A percentile compares a stretch with the other conserved stretches of the same genome.
phyloP scores from a whole-genome alignment of 2,888 invertebrate species.

The Ornithoptera priamus region DNA sequence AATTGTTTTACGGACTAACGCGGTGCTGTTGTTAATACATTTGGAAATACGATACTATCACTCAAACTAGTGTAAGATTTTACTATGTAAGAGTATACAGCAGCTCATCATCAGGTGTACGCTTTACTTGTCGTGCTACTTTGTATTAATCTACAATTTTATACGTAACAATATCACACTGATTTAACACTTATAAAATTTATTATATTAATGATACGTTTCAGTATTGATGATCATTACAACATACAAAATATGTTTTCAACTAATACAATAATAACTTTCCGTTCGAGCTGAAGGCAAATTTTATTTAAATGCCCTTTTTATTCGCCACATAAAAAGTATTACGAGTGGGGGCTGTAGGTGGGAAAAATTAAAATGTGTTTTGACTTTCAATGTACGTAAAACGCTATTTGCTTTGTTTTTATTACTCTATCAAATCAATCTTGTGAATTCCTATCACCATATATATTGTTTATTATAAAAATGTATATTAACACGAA shows the following conservation, averaged over 20 bases:
- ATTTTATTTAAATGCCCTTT: conserved; percentile 24
- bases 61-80: too few relatives aligned
- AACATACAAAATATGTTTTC: not conserved
- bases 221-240: not conserved
- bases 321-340: conserved; percentile 20
- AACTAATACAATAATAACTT: conserved; percentile 22
- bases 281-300: conserved; percentile 7
- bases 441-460: not conserved
- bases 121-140: too few relatives aligned
- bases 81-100: too few relatives aligned
- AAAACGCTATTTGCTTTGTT: conserved; percentile 13
- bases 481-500: too few relatives aligned
- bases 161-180: not conserved
- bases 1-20: too few relatives aligned
- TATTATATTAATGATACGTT: not conserved
- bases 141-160: too few relatives aligned
- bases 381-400: not conserved
- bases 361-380: conserved; percentile 21
- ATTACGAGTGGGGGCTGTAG: conserved; percentile 10
- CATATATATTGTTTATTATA: not conserved
- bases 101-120: too few relatives aligned
- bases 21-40: too few relatives aligned
- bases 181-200: not conserved
- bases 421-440: conserved; percentile 3
- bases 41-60: too few relatives aligned